Evolutionary conservation across 2,113 vertebrate species (phyloP).

Genomic region (Charadrius vociferus): DNA sequence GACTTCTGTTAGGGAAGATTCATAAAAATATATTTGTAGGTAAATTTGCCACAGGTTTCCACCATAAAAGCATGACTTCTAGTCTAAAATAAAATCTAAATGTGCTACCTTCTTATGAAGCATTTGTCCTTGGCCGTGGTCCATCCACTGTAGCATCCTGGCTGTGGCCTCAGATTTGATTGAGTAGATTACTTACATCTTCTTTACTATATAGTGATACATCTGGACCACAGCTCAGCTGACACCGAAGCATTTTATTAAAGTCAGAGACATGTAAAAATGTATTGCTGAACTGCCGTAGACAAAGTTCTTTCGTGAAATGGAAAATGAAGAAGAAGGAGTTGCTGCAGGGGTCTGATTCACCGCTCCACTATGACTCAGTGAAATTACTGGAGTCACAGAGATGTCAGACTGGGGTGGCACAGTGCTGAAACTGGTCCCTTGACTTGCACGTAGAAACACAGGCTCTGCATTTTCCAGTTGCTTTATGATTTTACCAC

Average conservation of each 20-base stretch:
- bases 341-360: background rate
- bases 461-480: background rate
- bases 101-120: background rate
- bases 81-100: background rate
- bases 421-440: background rate
- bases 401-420: background rate
- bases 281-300: background rate
- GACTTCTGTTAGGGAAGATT: background rate
- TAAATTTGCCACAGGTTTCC: background rate
- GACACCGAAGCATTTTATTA: background rate
- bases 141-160: background rate
- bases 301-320: background rate
- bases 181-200: background rate
- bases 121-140: background rate
- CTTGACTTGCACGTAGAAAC: background rate
- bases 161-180: background rate
- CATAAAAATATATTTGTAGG: background rate
- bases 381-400: background rate
- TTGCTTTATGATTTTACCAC: background rate
- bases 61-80: background rate
- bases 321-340: background rate
- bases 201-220: background rate
- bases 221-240: background rate
- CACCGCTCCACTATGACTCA: background rate
- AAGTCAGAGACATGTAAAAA: background rate